Evolutionary conservation across 2,888 invertebrate species (phyloP), one percentile per base, ranked within the genome.

Genomic region (Eristalis tenax): DNA sequence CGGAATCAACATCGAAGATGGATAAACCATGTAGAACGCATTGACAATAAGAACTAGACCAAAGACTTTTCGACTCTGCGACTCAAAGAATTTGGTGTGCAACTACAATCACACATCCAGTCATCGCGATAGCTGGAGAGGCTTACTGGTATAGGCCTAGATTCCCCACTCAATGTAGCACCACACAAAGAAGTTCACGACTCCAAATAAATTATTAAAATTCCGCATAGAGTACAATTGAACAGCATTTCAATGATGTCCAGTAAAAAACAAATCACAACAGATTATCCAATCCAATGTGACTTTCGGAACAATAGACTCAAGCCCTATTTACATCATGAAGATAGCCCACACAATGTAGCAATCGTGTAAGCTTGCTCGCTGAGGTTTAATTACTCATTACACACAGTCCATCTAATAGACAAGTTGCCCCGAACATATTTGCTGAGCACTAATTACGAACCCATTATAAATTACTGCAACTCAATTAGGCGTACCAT

Each of bases 401-500:
- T 75, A 57, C 43, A 43, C 26, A 40, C 13, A 13, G 50, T 50
- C 50, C 50, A 50, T 50, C 61, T 61, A 69, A 83, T 64, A 63
- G 63, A 66, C 77, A 71, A 40, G 35, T 23, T 56, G 50, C 23
- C 57, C 50, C 50, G 2, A 69, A 69, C 56, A 79, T 79, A 75
- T 80, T 80, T 75, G 71, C 35, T 70, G 18, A 82, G 74, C 64
- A 23, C 73, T 83, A 78, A 86, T 71, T 79, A 79, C 57, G 40
- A 69, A 65, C 82, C 78, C 73, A 77, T 73, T 65, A 82, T 69
- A 77, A 73, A 81, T 77, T 43, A 80, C 78, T 69, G 56, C 74
- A 70, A 57, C 78, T 74, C 73, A 70, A 86, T 86, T 86, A 83
- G 75, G 50, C 50, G 79, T 65, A 38, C 70, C 78, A 83, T 79